Base-by-base conservation (phyloP, 2,888 invertebrate genomes). In the Drepana falcataria region DNA sequence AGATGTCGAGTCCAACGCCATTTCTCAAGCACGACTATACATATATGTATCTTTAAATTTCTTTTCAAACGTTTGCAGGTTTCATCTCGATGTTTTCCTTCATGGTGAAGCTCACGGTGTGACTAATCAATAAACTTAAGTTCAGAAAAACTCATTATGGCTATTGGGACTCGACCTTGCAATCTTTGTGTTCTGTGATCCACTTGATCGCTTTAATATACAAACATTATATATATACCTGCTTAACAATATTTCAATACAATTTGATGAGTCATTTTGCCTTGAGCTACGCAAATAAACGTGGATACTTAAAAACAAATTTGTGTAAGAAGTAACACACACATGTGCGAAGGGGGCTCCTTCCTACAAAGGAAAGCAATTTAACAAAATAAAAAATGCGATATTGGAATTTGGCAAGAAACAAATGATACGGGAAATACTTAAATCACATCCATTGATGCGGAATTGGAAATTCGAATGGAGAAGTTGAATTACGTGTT, bases 341-440 rank as follows among this genome's bases (percentile, higher is more conserved):
- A 83, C 80, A 81, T 83, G 81, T 76, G 77, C 78, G 73, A 84
- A 84, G 77, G 81, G 81, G 83, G 79, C 69, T 73, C 64, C 59
- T 83, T 73, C 64, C 59, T 83, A 87, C 87, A 89, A 85, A 90
- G 84, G 73, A 85, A 88, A 89, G 88, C 87, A 87, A 90, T 91
- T 91, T 90, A 85, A 85, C 80, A 83, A 87, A 88, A 87, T 86
- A 86, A 83, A 87, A 89, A 87, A 84, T 78, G 75, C 76, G 71
- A 84, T 87, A 85, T 87, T 80, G 81, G 75, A 80, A 77, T 75
- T 61, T 69, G 78, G 69, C 68, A 69, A 68, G 81, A 84, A 89
- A 90, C 87, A 90, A 91, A 91, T 87, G 90, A 88, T 85, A 88
- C 83, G 79, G 85, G 87, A 86, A 84, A 87, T 87, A 83, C 83